Conservation (phyloP, 2,113 vertebrate genomes). For the Passer montanus region DNA sequence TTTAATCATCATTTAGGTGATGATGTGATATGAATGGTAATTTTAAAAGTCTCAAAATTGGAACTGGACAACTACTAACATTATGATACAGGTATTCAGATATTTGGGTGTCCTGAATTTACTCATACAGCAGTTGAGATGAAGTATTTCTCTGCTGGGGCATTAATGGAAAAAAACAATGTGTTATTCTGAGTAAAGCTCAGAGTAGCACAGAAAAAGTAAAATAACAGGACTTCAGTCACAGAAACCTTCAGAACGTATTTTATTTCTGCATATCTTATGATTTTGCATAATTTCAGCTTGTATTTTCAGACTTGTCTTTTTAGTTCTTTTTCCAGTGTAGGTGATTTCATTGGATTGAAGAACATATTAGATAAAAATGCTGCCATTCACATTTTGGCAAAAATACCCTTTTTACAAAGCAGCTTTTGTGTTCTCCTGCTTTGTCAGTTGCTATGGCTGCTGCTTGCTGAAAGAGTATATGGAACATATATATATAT, state of each 20-base stretch:
- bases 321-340: not conserved
- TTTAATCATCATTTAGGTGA: not conserved
- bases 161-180: not conserved
- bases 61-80: not conserved
- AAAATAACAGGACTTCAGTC: not conserved
- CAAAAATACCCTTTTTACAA: not conserved
- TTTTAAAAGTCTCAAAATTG: not conserved
- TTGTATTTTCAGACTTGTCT: not conserved
- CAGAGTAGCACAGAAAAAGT: not conserved
- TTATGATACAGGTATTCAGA: not conserved
- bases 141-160: not conserved
- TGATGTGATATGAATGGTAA: not conserved
- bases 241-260: not conserved
- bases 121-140: not conserved
- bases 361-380: not conserved
- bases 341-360: not conserved
- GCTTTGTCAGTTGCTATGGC: not conserved
- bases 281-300: not conserved
- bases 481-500: not conserved
- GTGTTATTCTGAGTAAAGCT: not conserved
- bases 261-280: not conserved
- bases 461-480: not conserved
- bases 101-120: not conserved
- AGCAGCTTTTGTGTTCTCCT: not conserved
- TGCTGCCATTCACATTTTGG: not conserved